These are phyloP conservation scores for Stichodactyla helianthus DNA, from an alignment of 64 coral and sea anemone genomes.

Conservation along the genomic window DNA sequence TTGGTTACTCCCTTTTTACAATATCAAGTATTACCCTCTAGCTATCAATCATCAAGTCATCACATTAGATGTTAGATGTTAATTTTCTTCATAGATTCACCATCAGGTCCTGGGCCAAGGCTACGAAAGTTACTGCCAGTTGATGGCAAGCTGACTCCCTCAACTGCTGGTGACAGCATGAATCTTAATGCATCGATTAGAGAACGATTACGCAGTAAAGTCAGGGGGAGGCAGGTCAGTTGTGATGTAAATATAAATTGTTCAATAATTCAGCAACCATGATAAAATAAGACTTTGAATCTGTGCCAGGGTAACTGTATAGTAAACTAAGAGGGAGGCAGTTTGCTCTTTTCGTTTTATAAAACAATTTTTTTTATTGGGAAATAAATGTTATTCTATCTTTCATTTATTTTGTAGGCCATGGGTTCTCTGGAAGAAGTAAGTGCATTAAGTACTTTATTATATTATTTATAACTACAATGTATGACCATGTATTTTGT, in stretches of 20 bases:
- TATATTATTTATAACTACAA: too few species aligned
- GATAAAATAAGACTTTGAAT: not conserved
- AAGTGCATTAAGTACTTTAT: not conserved
- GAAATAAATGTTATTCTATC: not conserved
- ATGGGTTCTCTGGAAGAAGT: constrained; percentile 11
- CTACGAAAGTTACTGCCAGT: constrained; percentile 6
- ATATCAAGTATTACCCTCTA: too few species aligned
- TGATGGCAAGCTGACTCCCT: constrained; percentile 41
- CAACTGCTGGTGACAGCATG: constrained; percentile 49
- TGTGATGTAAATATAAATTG: not conserved
- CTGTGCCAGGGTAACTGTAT: too few species aligned
- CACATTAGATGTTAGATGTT: too few species aligned
- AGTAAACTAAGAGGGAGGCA: too few species aligned
- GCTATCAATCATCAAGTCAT: too few species aligned
- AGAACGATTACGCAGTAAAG: constrained; percentile 93
- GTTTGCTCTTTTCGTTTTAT: too few species aligned
- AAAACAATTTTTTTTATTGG: too few species aligned
- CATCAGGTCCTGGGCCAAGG: constrained; percentile 31
- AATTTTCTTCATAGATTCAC: not conserved
- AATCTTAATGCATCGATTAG: constrained; percentile 94
- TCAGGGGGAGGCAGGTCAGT: constrained; percentile 78
- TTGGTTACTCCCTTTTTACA: too few species aligned
- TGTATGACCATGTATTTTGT: too few species aligned
- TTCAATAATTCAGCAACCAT: not conserved
- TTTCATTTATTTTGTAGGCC: not conserved